Conservation (phyloP, 1,140 invertebrate genomes). For the Battus philenor region DNA sequence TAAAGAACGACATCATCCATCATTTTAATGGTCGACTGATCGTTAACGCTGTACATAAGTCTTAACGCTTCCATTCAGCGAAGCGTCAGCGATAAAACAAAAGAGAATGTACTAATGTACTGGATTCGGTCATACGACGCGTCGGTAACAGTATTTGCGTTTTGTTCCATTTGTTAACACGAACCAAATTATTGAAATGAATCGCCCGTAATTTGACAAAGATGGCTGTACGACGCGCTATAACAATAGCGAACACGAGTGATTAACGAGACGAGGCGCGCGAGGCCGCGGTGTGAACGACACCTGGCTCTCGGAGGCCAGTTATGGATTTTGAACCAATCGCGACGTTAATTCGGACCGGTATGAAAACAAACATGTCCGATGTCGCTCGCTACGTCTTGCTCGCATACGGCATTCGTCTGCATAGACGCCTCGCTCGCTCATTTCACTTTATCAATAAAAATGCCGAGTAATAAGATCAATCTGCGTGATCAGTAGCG, state of each 20-base stretch:
- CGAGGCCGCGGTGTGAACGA: slow-evolving; percentile 76
- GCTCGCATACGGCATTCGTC: slow-evolving; percentile 51
- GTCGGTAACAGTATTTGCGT: slow-evolving; percentile 47
- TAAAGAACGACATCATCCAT: slow-evolving; percentile 69
- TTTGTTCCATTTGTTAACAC: slow-evolving; percentile 66
- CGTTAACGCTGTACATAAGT: slow-evolving; percentile 64
- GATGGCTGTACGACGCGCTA: slow-evolving; percentile 73
- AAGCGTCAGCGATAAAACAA: slow-evolving; percentile 69
- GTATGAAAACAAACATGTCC: slow-evolving; percentile 75
- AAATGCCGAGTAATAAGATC: slow-evolving; percentile 54
- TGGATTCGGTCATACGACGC: slow-evolving; percentile 49
- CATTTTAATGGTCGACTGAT: slow-evolving; percentile 71
- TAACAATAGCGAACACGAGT: slow-evolving; percentile 74
- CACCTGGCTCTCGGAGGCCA: slow-evolving; percentile 75
- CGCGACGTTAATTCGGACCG: slow-evolving; percentile 75
- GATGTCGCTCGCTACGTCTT: slow-evolving; percentile 62
- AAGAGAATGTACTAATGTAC: slow-evolving; percentile 67
- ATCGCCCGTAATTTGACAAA: slow-evolving; percentile 73
- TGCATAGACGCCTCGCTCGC: slow-evolving; percentile 54
- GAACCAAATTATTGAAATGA: slow-evolving; percentile 66
- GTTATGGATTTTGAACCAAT: slow-evolving; percentile 77
- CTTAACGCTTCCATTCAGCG: slow-evolving; percentile 70
- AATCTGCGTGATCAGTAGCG: slow-evolving; percentile 40
- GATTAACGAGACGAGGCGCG: slow-evolving; percentile 75
- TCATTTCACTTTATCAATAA: slow-evolving; percentile 55